phyloP scores from a whole-genome alignment of 2,113 vertebrate genomes.

The Nycticorax nycticorax region DNA sequence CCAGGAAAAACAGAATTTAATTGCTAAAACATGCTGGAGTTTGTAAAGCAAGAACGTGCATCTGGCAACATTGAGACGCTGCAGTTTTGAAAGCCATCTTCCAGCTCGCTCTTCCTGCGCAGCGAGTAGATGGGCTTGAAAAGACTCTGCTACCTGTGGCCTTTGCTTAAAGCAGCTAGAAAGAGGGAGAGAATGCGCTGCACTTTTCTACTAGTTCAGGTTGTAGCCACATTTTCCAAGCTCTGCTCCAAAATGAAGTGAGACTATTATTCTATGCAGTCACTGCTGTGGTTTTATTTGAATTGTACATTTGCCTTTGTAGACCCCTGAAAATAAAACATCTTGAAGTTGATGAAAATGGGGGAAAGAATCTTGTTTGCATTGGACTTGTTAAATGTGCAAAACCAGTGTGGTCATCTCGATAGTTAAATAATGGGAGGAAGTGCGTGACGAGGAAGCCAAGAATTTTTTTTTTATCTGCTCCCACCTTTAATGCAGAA shows the following conservation, averaged over 20 bases:
- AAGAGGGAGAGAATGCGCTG: not conserved
- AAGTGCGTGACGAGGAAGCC: not conserved
- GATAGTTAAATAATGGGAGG: conserved; percentile 26
- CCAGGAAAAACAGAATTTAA: conserved; percentile 58
- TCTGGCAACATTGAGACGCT: conserved; percentile 47
- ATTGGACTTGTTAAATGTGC: not conserved
- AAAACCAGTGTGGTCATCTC: conserved; percentile 22
- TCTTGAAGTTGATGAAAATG: not conserved
- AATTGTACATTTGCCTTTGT: not conserved
- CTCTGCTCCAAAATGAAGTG: not conserved
- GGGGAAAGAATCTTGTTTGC: conserved; percentile 17
- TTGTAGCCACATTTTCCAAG: conserved; percentile 2
- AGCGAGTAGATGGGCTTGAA: not conserved
- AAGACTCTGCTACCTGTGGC: not conserved
- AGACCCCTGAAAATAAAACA: conserved; percentile 27
- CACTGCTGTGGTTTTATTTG: not conserved
- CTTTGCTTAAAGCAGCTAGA: not conserved
- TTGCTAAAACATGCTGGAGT: conserved; percentile 68
- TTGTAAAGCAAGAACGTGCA: conserved; percentile 38
- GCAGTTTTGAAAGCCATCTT: conserved; percentile 15
- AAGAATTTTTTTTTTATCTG: not conserved
- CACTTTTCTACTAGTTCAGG: not conserved
- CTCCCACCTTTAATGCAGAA: not conserved
- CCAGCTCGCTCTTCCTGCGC: not conserved
- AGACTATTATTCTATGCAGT: not conserved